Percentiles rank a stretch among this genome's conserved stretches.
These are phyloP conservation scores for Hydractinia symbiolongicarpus DNA, from an alignment of 30 jellyfish, hydroid and myxozoan genomes.

Conservation along the genomic window DNA sequence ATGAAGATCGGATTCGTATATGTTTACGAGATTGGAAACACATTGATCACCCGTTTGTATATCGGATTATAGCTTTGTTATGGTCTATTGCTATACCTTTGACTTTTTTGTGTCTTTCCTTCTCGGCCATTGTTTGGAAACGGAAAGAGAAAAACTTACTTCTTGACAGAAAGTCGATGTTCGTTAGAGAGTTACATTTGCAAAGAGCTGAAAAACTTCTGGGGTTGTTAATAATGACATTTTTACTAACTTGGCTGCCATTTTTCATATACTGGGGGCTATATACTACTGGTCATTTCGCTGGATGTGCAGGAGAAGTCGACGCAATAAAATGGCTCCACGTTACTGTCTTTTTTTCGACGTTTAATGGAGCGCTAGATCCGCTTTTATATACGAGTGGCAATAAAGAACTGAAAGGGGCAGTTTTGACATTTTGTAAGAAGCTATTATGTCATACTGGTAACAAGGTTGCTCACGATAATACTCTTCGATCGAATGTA, in stretches of 20 bases:
- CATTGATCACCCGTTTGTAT: slow-evolving; percentile 36
- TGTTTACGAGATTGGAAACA: slow-evolving; percentile 68
- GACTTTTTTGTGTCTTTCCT: slow-evolving; percentile 56
- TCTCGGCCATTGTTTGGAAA: slow-evolving; percentile 56
- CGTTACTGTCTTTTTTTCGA: slow-evolving; percentile 60
- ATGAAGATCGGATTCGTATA: slow-evolving; percentile 29
- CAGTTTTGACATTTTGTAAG: not conserved
- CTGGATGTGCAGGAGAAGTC: slow-evolving; percentile 28
- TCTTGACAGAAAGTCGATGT: slow-evolving; percentile 29
- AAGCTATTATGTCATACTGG: no score
- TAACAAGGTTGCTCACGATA: no score
- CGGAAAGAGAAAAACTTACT: slow-evolving; percentile 39
- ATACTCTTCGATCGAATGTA: no score
- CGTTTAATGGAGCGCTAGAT: slow-evolving; percentile 61
- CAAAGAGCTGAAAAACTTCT: slow-evolving; percentile 78
- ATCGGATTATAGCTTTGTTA: slow-evolving; percentile 55
- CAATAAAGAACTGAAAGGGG: slow-evolving; percentile 21
- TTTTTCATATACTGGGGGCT: slow-evolving; percentile 64
- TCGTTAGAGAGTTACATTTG: slow-evolving; percentile 39
- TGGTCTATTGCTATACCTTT: slow-evolving; percentile 56
- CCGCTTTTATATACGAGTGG: slow-evolving; percentile 74
- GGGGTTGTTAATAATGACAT: slow-evolving; percentile 54
- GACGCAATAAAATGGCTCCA: slow-evolving; percentile 48
- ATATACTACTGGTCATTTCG: slow-evolving; percentile 33
- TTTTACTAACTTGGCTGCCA: slow-evolving; percentile 76